Evolutionary conservation across 2,888 invertebrate species (phyloP).

Genomic region (Acanthosoma haemorrhoidale): DNA sequence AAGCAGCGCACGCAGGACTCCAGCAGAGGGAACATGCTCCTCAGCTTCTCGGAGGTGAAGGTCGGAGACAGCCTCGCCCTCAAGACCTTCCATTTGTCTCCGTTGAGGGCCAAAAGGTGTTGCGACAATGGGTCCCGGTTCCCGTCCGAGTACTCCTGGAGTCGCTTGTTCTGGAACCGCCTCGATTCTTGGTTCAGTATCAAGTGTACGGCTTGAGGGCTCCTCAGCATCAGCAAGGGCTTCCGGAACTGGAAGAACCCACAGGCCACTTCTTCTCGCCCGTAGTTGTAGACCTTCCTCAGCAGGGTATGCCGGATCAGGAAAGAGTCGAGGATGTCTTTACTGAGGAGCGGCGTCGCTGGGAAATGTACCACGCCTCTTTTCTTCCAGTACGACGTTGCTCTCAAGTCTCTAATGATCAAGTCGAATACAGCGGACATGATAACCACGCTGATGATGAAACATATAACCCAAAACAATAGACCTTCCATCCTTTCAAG

Average conservation of each 20-base stretch:
- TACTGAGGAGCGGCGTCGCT: conserved; percentile 19
- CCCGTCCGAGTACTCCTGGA: not conserved
- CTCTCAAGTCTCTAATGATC: not conserved
- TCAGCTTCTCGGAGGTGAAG: conserved; percentile 33
- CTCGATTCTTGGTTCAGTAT: conserved; percentile 24
- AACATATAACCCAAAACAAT: not conserved
- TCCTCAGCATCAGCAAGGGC: conserved; percentile 26
- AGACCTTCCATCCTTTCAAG: not conserved
- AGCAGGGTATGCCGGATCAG: not conserved
- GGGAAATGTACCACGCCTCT: conserved; percentile 22
- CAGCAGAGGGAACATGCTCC: conserved; percentile 29
- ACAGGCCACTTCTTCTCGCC: not conserved
- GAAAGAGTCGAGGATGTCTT: conserved; percentile 21
- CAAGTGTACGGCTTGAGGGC: conserved; percentile 14
- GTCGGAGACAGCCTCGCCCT: conserved; percentile 30
- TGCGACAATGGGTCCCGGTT: conserved; percentile 31
- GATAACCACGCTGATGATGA: not conserved
- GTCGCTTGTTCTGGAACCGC: conserved; percentile 27
- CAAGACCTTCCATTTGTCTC: conserved; percentile 31
- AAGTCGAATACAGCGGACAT: not conserved
- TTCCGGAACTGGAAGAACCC: conserved; percentile 32
- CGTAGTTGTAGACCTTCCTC: conserved; percentile 11
- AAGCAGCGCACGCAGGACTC: conserved; percentile 13
- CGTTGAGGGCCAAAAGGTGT: conserved; percentile 32
- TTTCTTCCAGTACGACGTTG: conserved; percentile 24